Base-by-base conservation (phyloP, 2,888 invertebrate genomes). In the Mongoloraphidia duomilia region DNA sequence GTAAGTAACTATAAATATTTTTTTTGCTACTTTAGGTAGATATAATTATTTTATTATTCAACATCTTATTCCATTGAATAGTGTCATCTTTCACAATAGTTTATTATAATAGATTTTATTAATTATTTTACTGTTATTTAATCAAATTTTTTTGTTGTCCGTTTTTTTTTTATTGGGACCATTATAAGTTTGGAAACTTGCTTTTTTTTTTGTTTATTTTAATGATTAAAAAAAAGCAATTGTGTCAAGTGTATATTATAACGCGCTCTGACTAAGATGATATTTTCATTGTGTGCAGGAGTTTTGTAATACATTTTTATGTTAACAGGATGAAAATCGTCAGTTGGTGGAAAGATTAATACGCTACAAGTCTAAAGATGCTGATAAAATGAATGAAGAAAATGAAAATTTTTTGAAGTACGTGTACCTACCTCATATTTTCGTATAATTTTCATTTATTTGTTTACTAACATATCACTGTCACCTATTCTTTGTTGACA, bases 341-440 rank as follows among this genome's bases (percentile, higher is more conserved):
- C 77, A 85, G 54, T 71, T 94, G 55, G 76, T 93, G 50, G 89
- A 92, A 56, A 77, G 92, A 58, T 77, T 94, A 59, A 89, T 95
- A 67, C 85, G 85, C 57, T 85, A 90, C 65, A 96, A 97, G 71
- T 82, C 88, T 45, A 85, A 87, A 70, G 94, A 94, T 74, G 96
- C 95, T 1, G 95, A 96, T 62, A 85, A 85, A 68, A 80, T 97
- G 79, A 97, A 97, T 64, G 89, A 90, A 70, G 94, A 96, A 69
- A 96, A 96, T 72, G 96, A 96, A 67, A 84, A 84, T 65, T 86
- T 89, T 65, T 69, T 90, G 58, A 89, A 84, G 90, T 91, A 77
- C 80, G 82, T 72, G 49, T 48, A 47, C 6, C 26, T 48, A 47
- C 6, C 26, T 26, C 26, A 26, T 12, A 33, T 47, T 33, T 12